phyloP scores from a whole-genome alignment of 2,888 invertebrate species.

The Miltochrista miniata region DNA sequence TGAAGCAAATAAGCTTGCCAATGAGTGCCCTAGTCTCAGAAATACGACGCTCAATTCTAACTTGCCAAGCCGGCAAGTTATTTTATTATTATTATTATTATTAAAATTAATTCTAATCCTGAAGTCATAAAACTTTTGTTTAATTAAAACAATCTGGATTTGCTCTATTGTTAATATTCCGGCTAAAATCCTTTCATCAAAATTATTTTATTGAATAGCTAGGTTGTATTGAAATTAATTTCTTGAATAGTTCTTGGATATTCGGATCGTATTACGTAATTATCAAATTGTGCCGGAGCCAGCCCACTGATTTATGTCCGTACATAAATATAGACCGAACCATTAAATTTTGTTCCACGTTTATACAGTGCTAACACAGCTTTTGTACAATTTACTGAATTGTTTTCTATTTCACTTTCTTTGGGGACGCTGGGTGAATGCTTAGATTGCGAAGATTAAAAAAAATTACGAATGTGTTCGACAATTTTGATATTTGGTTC shows the following conservation, averaged over 20 bases:
- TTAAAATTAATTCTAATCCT: background rate
- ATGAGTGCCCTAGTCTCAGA: too few species aligned
- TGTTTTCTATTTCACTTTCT: background rate
- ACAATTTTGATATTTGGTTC: too few species aligned
- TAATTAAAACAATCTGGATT: background rate
- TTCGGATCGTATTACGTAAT: background rate
- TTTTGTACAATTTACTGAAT: background rate
- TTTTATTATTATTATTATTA: too few species aligned
- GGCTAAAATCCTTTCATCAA: background rate
- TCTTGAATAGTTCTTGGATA: slow-evolving; percentile 1
- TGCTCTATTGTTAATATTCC: background rate
- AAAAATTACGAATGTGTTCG: too few species aligned
- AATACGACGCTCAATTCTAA: too few species aligned
- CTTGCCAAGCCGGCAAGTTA: too few species aligned
- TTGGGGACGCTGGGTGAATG: too few species aligned
- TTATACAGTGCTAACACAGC: background rate
- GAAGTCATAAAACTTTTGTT: background rate
- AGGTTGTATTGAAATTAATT: background rate
- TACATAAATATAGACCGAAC: background rate
- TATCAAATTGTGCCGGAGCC: too few species aligned
- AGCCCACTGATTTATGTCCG: background rate
- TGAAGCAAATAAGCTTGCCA: too few species aligned
- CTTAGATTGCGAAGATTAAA: too few species aligned
- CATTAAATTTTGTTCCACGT: background rate
- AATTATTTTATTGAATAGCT: slow-evolving; percentile 1